These are phyloP conservation scores for Takifugu flavidus DNA, from an alignment of 2,113 vertebrate genomes.

Conservation along the genomic window DNA sequence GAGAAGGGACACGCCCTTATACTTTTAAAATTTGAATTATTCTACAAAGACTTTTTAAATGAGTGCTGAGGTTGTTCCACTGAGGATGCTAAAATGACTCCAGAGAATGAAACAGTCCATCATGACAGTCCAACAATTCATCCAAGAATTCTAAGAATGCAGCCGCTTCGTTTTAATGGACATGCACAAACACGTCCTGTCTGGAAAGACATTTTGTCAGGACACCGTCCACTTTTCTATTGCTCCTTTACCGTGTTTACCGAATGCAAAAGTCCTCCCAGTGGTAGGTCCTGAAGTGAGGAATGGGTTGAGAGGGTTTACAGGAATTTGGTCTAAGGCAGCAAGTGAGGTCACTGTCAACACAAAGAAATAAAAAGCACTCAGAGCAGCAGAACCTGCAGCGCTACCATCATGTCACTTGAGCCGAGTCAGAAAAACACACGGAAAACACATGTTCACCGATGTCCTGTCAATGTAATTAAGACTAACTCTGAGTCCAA, in stretches of 20 bases:
- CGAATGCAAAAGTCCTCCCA: slow-evolving; percentile 47
- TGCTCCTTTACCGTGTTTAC: slow-evolving; percentile 35
- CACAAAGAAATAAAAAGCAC: slow-evolving; percentile 20
- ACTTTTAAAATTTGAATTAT: too few relatives aligned
- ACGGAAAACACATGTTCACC: too few relatives aligned
- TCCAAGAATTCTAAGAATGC: neutral
- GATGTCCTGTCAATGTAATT: too few relatives aligned
- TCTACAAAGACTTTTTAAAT: too few relatives aligned
- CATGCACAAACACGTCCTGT: neutral
- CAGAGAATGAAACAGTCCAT: too few relatives aligned
- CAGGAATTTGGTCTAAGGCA: slow-evolving; percentile 37
- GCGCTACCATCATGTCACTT: neutral
- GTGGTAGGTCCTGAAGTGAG: slow-evolving; percentile 15
- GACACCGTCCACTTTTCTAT: neutral
- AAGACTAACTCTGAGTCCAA: too few relatives aligned
- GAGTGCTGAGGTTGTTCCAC: too few relatives aligned
- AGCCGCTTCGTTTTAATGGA: neutral
- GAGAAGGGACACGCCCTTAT: too few relatives aligned
- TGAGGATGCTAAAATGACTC: too few relatives aligned
- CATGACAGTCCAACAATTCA: too few relatives aligned
- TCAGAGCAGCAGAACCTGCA: neutral
- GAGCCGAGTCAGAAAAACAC: slow-evolving; percentile 20
- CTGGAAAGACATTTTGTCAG: neutral
- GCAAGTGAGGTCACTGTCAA: slow-evolving; percentile 20
- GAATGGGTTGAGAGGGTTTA: slow-evolving; percentile 55